A percentile compares a stretch with the other conserved stretches of the same genome.
These are phyloP conservation scores for Sternotherus odoratus DNA, from an alignment of 2,797 vertebrate genomes.

Conservation along the genomic window DNA sequence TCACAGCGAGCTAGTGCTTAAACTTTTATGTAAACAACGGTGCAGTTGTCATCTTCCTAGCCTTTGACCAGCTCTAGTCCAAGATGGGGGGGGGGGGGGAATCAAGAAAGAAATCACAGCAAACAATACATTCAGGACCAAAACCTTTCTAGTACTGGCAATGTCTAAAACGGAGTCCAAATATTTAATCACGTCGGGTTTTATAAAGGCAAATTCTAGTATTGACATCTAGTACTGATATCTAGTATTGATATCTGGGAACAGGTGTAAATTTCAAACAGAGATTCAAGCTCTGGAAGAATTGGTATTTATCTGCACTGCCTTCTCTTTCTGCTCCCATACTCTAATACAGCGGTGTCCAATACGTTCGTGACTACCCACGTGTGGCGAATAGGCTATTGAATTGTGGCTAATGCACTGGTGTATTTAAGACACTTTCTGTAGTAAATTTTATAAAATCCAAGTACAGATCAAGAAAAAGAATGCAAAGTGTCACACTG, in stretches of 20 bases:
- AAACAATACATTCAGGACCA: background rate
- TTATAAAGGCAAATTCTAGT: background rate
- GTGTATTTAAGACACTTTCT: too few relatives aligned
- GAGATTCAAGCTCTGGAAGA: background rate
- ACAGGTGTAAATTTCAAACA: background rate
- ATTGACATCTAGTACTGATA: background rate
- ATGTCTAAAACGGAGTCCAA: background rate
- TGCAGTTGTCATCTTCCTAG: rapidly evolving
- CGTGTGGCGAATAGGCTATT: too few relatives aligned
- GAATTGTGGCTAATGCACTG: too few relatives aligned
- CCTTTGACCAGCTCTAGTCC: background rate
- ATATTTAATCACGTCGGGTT: background rate
- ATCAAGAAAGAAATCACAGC: background rate
- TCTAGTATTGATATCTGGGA: background rate
- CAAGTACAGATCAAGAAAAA: too few relatives aligned
- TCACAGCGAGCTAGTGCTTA: rapidly evolving
- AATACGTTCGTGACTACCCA: too few relatives aligned
- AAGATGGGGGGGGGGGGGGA: too few relatives aligned
- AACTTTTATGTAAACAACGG: rapidly evolving
- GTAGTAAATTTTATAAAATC: too few relatives aligned
- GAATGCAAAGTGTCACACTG: too few relatives aligned
- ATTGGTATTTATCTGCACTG: background rate
- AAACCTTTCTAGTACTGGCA: background rate
- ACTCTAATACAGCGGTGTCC: background rate
- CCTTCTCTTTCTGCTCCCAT: background rate